Percentiles rank a stretch among this genome's conserved stretches.
These are phyloP conservation scores for Ptychadena robeensis DNA, from an alignment of 2,797 vertebrate genomes.

Conservation along the genomic window DNA sequence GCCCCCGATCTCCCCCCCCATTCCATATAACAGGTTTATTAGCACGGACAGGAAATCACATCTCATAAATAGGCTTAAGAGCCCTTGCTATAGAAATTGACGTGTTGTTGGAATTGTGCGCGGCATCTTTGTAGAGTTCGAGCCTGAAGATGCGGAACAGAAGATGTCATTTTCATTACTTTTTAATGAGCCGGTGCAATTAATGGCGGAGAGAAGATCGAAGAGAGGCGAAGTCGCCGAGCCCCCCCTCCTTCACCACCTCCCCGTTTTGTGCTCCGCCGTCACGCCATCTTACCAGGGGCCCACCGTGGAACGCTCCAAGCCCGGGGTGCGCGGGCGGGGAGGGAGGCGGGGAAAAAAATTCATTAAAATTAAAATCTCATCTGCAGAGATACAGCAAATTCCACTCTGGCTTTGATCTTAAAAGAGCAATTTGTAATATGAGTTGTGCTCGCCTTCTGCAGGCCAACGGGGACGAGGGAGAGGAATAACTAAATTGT, in stretches of 20 bases:
- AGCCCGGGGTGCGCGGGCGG: constrained; percentile 66
- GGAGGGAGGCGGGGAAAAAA: constrained; percentile 43
- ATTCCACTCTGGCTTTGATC: constrained; percentile 79
- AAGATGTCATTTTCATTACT: constrained; percentile 85
- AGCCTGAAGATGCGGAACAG: constrained; percentile 80
- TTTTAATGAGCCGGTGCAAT: constrained; percentile 86
- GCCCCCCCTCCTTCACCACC: constrained; percentile 66
- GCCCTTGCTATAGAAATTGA: constrained; percentile 77
- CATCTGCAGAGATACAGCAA: constrained; percentile 72
- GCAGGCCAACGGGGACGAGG: constrained; percentile 70
- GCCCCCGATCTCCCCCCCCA: neutral
- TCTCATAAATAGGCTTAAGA: constrained; percentile 85
- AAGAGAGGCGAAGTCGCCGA: constrained; percentile 74
- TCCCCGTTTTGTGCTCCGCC: constrained; percentile 18
- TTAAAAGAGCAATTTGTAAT: constrained; percentile 85
- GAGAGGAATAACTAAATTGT: constrained; percentile 80
- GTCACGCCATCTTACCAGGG: constrained; percentile 66
- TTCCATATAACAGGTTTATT: constrained; percentile 74
- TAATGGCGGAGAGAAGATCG: constrained; percentile 77
- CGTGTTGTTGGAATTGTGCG: constrained; percentile 81
- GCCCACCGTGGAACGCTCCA: constrained; percentile 71
- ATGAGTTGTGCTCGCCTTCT: constrained; percentile 76
- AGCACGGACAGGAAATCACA: constrained; percentile 80
- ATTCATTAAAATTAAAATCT: constrained; percentile 80
- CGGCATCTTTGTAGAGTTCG: constrained; percentile 77